Percentiles rank a stretch among this genome's conserved stretches.
Evolutionary conservation across 2,797 vertebrate species (phyloP).

Genomic region (Pampus argenteus): DNA sequence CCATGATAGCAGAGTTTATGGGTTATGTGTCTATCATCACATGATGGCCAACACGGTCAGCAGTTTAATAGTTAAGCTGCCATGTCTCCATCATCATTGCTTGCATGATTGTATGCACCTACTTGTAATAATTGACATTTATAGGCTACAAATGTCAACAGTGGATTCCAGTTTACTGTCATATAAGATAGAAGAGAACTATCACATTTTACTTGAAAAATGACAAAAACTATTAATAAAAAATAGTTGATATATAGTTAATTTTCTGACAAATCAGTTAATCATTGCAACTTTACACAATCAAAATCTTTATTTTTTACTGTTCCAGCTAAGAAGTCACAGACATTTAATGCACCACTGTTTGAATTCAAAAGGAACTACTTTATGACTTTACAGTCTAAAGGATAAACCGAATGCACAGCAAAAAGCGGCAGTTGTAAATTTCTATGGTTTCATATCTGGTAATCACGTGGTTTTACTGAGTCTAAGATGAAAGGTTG

Average conservation of each 20-base stretch:
- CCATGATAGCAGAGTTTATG: background rate
- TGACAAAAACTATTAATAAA: too few relatives aligned
- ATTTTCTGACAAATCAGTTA: too few relatives aligned
- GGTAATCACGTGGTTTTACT: constrained; percentile 54
- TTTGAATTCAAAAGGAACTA: background rate
- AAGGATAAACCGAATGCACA: background rate
- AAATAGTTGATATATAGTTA: too few relatives aligned
- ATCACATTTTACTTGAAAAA: background rate
- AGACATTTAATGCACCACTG: background rate
- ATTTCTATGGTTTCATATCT: constrained; percentile 61
- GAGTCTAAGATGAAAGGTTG: constrained; percentile 68
- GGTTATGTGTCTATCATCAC: background rate
- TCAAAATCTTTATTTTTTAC: background rate
- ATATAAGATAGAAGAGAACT: too few relatives aligned
- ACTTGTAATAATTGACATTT: background rate
- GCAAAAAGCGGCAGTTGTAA: constrained; percentile 30
- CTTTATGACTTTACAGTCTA: constrained; percentile 1
- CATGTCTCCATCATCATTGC: background rate
- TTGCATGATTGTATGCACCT: background rate
- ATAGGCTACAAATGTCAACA: background rate
- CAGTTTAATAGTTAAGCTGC: background rate
- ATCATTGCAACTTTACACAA: background rate
- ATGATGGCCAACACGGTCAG: background rate
- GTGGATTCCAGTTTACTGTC: too few relatives aligned
- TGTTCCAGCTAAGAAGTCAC: background rate